Base-by-base conservation (phyloP, 2,113 vertebrate species). In the Panurus biarmicus region DNA sequence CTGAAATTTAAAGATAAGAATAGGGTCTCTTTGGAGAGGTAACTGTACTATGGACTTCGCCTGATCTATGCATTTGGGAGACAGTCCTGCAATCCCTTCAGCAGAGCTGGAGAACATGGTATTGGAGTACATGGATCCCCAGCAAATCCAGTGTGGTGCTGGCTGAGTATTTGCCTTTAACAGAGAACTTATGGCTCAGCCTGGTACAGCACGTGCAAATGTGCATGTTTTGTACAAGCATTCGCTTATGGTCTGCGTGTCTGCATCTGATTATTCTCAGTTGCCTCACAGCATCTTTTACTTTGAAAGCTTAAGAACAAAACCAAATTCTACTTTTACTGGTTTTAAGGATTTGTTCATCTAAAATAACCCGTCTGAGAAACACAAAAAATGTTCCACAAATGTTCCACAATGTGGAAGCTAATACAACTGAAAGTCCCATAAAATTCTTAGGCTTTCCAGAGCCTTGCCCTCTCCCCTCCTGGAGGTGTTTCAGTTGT, bases 201-300 rank as follows among this genome's bases (percentile, higher is more conserved):
- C 70, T 75, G 44, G 44, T 25, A 60, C 54, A 75, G 53, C 92
- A 88, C 24, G 47, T 88, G 88, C 83, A 22, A 84, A 48, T 77
- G 60, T 74, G 60, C 94, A 90, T 42, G 44, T 91, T 95, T 86
- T 84, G 75, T 83, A 64, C 82, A 80, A 76, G 85, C 71, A 3
- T 93, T 95, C 93, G 60, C 79, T 67, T 76, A 83, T 69, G 87
- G 72, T 83, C 79, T 90, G 56, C 3, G 0, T 87, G 94, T 95
- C 94, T 95, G 91, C 56, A 77, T 95, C 95, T 95, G 85, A 95
- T 96, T 95, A 95, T 66, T 76, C 79, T 90, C 82, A 45, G 69
- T 95, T 95, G 85, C 93, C 57, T 91, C 82, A 90, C 85, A 93
- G 23, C 78, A 67, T 91, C 85, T 95, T 93, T 91, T 88, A 83